Conservation (phyloP, 2,113 vertebrate genomes). For the Hirundichthys speculiger region DNA sequence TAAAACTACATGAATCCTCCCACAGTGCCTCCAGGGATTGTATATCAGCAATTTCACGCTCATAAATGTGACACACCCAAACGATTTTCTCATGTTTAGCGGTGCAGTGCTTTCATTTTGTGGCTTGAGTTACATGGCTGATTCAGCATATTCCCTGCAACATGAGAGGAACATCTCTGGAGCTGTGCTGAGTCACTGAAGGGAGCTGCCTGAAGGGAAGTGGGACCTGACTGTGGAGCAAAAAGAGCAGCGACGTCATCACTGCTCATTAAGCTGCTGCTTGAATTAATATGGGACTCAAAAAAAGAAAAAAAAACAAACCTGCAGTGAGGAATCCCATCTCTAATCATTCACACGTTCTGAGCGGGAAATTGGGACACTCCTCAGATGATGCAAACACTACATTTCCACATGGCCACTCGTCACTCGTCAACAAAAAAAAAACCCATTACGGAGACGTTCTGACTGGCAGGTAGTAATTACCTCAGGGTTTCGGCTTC, state of each 20-base stretch:
- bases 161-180: conserved; percentile 12
- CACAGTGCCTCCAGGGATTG: conserved; percentile 16
- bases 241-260: conserved; percentile 25
- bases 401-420: conserved; percentile 16
- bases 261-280: conserved; percentile 12
- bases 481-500: conserved; percentile 66
- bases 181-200: conserved; percentile 52
- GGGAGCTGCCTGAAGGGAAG: conserved; percentile 13
- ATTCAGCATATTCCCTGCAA: conserved; percentile 51
- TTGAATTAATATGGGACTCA: conserved; percentile 14
- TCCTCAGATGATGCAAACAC: conserved; percentile 23
- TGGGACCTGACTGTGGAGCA: not conserved
- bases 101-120: conserved; percentile 38
- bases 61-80: conserved; percentile 29
- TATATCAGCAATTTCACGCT: conserved; percentile 35
- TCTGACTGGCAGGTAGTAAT: conserved; percentile 73
- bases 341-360: conserved; percentile 24
- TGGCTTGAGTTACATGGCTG: conserved; percentile 50
- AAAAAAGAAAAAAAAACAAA: conserved; percentile 18
- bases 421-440: conserved; percentile 38
- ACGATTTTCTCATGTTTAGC: conserved; percentile 41
- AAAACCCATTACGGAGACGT: conserved; percentile 60
- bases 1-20: not conserved
- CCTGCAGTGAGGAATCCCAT: conserved; percentile 28
- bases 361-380: conserved; percentile 40